A percentile compares a stretch with the other conserved stretches of the same genome.
Evolutionary conservation across 2,113 vertebrate genomes (phyloP).

Genomic region (Puffinus mauretanicus): DNA sequence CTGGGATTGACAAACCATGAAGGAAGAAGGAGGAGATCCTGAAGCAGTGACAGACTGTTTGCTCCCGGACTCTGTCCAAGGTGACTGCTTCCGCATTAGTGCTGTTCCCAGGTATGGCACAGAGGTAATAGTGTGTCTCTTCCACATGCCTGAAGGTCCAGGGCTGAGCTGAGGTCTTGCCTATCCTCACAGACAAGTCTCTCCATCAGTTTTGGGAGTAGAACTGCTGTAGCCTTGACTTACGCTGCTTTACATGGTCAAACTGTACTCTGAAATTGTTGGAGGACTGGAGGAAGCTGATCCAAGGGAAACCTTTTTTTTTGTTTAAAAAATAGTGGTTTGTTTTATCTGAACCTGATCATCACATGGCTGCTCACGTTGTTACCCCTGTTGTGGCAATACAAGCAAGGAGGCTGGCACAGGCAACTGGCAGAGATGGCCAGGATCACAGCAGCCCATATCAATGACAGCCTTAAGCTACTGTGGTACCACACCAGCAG

Average conservation of each 20-base stretch:
- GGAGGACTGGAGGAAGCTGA: neutral
- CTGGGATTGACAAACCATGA: neutral
- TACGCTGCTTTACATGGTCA: neutral
- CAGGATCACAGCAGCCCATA: neutral
- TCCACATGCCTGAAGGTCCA: neutral
- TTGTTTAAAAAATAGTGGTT: neutral
- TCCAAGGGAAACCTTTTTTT: no score
- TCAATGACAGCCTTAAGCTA: neutral
- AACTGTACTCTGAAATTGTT: neutral
- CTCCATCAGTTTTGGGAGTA: neutral
- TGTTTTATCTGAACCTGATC: neutral
- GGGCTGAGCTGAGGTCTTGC: neutral
- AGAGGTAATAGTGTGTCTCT: neutral
- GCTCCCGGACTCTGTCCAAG: neutral
- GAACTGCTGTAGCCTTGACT: neutral
- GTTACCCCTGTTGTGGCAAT: neutral
- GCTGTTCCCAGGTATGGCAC: neutral
- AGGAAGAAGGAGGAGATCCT: neutral
- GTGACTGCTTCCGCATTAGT: neutral
- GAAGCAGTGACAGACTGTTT: neutral
- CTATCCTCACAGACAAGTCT: neutral
- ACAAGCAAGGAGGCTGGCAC: neutral
- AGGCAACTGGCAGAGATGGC: neutral
- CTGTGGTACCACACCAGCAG: neutral
- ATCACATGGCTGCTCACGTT: neutral